Percentiles rank a stretch among this genome's conserved stretches.
phyloP scores from a whole-genome alignment of 2,888 invertebrate genomes.

The Trissoscelio sp. region DNA sequence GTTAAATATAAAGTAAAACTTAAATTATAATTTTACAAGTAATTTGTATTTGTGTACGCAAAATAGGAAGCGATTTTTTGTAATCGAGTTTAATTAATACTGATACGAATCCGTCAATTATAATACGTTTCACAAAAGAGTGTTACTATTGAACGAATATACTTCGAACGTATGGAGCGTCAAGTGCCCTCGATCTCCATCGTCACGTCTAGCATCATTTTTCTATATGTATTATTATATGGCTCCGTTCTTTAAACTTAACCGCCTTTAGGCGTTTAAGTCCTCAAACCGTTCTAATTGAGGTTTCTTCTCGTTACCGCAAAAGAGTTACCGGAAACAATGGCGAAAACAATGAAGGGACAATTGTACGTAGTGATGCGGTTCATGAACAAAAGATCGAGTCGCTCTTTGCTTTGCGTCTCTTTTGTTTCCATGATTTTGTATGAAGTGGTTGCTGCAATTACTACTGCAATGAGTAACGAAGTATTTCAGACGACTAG shows the following conservation, averaged over 20 bases:
- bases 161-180: slow-evolving; percentile 34
- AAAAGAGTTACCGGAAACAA: slow-evolving; percentile 81
- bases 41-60: too few species aligned
- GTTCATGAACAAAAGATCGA: slow-evolving; percentile 67
- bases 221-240: slow-evolving; percentile 60
- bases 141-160: slow-evolving; percentile 53
- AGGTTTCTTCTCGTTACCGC: slow-evolving; percentile 82
- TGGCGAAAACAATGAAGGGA: slow-evolving; percentile 77
- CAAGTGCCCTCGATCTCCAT: slow-evolving; percentile 47
- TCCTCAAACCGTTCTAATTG: slow-evolving; percentile 83
- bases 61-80: too few species aligned
- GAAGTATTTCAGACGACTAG: slow-evolving; percentile 71
- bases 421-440: slow-evolving; percentile 66
- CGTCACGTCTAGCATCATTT: slow-evolving; percentile 56
- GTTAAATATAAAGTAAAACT: too few species aligned
- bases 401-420: slow-evolving; percentile 58
- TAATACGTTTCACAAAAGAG: slow-evolving; percentile 40
- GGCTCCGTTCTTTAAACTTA: slow-evolving; percentile 75
- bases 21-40: too few species aligned
- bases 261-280: slow-evolving; percentile 83
- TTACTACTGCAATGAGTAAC: slow-evolving; percentile 73
- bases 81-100: slow-evolving; percentile 50
- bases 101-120: slow-evolving; percentile 22
- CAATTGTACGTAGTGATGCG: slow-evolving; percentile 76
- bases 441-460: slow-evolving; percentile 70